Percentiles rank a stretch among this genome's conserved stretches.
Conservation (phyloP, 2,113 vertebrate species). For the Oryzias celebensis region DNA sequence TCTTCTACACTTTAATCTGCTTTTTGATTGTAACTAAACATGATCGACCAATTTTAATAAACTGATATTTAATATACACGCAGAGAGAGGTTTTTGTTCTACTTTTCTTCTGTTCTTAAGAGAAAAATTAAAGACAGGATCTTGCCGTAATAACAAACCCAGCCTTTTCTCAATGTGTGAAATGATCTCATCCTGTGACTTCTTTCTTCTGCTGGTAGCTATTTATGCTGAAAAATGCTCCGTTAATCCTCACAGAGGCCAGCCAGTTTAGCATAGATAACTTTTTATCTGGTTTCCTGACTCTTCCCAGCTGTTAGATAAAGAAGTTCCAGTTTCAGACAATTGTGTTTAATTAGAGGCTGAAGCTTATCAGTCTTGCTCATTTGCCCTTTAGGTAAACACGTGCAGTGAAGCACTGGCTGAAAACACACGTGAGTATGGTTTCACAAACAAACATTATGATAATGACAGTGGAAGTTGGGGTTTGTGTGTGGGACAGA, state of each 20-base stretch:
- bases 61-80: constrained; percentile 56
- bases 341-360: constrained; percentile 52
- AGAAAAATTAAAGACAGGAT: not conserved
- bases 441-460: constrained; percentile 33
- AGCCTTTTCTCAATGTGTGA: not conserved
- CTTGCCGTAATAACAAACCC: not conserved
- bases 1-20: constrained; percentile 11
- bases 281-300: constrained; percentile 60
- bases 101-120: not conserved
- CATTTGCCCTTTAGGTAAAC: constrained; percentile 48
- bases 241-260: constrained; percentile 27
- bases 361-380: constrained; percentile 28
- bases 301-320: constrained; percentile 46
- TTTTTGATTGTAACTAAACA: constrained; percentile 24
- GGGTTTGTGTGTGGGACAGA: constrained; percentile 32
- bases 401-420: constrained; percentile 9
- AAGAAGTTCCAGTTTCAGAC: constrained; percentile 44
- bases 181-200: constrained; percentile 11
- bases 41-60: constrained; percentile 57
- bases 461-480: constrained; percentile 13
- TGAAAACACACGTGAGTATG: constrained; percentile 33
- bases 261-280: constrained; percentile 45
- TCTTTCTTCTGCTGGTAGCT: constrained; percentile 10
- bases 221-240: constrained; percentile 26
- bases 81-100: not conserved